These are phyloP conservation scores for Apamea crenata DNA, from an alignment of 2,888 invertebrate genomes.

Conservation along the genomic window DNA sequence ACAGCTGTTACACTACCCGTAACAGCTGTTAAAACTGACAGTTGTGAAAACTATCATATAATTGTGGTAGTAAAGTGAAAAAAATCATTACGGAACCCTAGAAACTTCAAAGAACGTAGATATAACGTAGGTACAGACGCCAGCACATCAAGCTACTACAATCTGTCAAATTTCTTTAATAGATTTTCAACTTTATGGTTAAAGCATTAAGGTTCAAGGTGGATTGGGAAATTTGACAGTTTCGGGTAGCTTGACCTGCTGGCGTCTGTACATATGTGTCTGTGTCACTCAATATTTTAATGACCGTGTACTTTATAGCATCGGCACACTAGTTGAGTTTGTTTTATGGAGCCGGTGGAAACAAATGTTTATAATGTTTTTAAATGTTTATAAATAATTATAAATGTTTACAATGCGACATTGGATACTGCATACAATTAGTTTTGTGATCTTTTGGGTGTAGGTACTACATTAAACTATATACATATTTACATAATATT, in stretches of 20 bases:
- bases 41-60: not conserved
- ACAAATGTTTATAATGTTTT: conserved; percentile 10
- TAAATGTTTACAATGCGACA: no score
- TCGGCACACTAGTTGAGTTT: conserved; percentile 7
- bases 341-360: conserved; percentile 30
- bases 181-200: no score
- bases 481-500: not conserved
- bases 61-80: not conserved
- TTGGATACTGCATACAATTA: conserved; percentile 11
- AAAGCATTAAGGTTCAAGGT: no score
- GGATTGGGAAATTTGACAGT: no score
- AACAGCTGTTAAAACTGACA: not conserved
- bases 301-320: conserved; percentile 35
- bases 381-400: no score
- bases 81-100: not conserved
- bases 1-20: no score
- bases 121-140: no score
- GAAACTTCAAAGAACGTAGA: not conserved
- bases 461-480: not conserved
- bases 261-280: no score
- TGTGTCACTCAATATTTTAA: conserved; percentile 44
- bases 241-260: no score
- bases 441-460: not conserved
- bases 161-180: no score
- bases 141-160: no score